These are phyloP conservation scores for Eurystomus glaucurus DNA, from an alignment of 2,797 vertebrate genomes.

Conservation along the genomic window DNA sequence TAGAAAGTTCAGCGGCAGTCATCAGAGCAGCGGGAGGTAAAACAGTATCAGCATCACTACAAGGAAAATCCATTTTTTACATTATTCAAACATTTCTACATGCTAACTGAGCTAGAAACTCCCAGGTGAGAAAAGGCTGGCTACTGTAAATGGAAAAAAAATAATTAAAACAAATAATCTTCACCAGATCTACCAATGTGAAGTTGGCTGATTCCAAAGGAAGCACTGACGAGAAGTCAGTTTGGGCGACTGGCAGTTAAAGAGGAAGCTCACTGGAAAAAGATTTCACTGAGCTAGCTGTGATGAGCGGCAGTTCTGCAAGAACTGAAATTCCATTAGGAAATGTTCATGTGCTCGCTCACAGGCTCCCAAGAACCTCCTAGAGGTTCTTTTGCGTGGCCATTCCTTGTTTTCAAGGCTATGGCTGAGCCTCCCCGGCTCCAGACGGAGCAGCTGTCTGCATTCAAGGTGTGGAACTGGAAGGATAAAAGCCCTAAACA, in stretches of 20 bases:
- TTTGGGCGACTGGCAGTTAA: not conserved
- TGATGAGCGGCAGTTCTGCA: not conserved
- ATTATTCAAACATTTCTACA: not conserved
- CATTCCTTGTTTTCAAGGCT: not conserved
- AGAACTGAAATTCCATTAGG: not conserved
- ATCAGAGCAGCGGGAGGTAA: constrained; percentile 78
- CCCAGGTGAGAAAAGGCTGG: not conserved
- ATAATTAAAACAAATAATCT: not conserved
- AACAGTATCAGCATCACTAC: constrained; percentile 78
- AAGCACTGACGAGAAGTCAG: not conserved
- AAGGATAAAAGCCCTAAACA: not conserved
- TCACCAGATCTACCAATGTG: not conserved
- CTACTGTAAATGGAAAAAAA: not conserved
- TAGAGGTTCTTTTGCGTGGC: not conserved
- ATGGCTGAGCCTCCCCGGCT: not conserved
- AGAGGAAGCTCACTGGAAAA: not conserved
- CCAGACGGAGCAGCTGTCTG: not conserved
- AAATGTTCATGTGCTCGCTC: not conserved
- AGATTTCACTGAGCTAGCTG: not conserved
- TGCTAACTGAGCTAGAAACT: not conserved
- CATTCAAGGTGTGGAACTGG: not conserved
- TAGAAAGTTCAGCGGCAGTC: constrained; percentile 75
- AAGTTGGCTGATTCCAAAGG: not conserved
- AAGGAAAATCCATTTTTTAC: not conserved
- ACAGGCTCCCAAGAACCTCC: not conserved